These are phyloP conservation scores for Armadillidium nasatum DNA, from an alignment of 1,140 invertebrate genomes.

Conservation along the genomic window DNA sequence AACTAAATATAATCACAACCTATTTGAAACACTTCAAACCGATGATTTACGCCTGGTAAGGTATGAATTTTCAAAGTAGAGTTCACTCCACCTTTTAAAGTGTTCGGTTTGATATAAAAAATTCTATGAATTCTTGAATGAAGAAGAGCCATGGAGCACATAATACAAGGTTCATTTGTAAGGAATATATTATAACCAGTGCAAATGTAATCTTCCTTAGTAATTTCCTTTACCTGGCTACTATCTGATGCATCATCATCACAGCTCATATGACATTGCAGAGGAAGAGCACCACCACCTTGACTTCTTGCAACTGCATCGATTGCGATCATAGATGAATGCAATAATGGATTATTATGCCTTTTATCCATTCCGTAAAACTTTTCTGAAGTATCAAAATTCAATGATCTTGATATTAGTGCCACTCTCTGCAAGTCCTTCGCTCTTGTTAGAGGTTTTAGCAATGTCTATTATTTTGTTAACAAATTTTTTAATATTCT, in stretches of 20 bases:
- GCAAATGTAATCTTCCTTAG: conserved; percentile 65
- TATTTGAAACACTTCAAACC: conserved; percentile 69
- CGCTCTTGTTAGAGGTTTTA: conserved; percentile 43
- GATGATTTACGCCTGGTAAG: conserved; percentile 78
- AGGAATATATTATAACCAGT: conserved; percentile 83
- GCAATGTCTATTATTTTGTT: conserved; percentile 57
- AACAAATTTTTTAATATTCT: conserved; percentile 61
- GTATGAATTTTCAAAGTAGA: conserved; percentile 69
- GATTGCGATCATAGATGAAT: conserved; percentile 77
- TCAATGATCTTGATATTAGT: conserved; percentile 47
- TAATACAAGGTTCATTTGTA: conserved; percentile 79
- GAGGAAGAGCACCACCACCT: conserved; percentile 68
- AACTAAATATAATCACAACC: no score
- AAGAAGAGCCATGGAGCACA: conserved; percentile 90
- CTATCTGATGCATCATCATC: background rate
- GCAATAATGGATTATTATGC: conserved; percentile 66
- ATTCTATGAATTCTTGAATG: conserved; percentile 77
- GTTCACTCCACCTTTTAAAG: conserved; percentile 63
- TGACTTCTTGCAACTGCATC: conserved; percentile 77
- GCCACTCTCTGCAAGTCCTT: conserved; percentile 34
- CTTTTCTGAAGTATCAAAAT: conserved; percentile 39
- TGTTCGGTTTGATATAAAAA: conserved; percentile 65
- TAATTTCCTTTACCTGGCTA: background rate
- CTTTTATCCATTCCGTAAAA: conserved; percentile 62
- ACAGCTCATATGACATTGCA: background rate